phyloP scores from a whole-genome alignment of 2,888 invertebrate genomes.

The Myopa tessellatipennis region DNA sequence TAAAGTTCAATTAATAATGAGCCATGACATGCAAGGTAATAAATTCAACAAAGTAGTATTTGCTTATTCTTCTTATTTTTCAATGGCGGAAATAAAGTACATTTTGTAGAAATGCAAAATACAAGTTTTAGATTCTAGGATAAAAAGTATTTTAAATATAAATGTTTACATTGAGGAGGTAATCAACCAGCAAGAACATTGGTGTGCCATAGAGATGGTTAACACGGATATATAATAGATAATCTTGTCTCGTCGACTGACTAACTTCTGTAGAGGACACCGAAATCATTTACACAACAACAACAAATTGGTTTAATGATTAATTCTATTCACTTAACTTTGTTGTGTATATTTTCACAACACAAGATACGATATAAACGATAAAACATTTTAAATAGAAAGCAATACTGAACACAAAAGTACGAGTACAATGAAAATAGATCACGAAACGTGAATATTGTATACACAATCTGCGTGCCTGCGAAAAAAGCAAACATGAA shows the following conservation, averaged over 20 bases:
- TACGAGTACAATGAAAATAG: not conserved
- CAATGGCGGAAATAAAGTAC: too few species aligned
- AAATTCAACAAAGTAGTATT: not conserved
- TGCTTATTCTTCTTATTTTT: too few species aligned
- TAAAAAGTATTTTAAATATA: too few species aligned
- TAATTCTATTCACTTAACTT: not conserved
- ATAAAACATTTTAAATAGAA: not conserved
- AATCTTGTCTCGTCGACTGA: not conserved
- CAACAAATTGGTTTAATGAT: not conserved
- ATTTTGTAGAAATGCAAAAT: too few species aligned
- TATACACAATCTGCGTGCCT: too few species aligned
- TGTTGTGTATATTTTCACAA: not conserved
- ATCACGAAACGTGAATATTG: too few species aligned
- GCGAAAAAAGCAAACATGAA: too few species aligned
- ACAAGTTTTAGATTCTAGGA: too few species aligned
- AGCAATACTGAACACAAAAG: not conserved
- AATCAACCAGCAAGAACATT: too few species aligned
- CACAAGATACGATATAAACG: not conserved
- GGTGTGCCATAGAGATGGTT: too few species aligned
- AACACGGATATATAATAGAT: too few species aligned
- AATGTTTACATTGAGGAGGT: too few species aligned
- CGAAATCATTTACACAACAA: not conserved
- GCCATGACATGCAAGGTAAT: constrained; percentile 29
- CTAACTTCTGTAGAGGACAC: not conserved
- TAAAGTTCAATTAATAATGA: not conserved